Conservation (phyloP, 2,113 vertebrate genomes). For the Leptodactylus fuscus region DNA sequence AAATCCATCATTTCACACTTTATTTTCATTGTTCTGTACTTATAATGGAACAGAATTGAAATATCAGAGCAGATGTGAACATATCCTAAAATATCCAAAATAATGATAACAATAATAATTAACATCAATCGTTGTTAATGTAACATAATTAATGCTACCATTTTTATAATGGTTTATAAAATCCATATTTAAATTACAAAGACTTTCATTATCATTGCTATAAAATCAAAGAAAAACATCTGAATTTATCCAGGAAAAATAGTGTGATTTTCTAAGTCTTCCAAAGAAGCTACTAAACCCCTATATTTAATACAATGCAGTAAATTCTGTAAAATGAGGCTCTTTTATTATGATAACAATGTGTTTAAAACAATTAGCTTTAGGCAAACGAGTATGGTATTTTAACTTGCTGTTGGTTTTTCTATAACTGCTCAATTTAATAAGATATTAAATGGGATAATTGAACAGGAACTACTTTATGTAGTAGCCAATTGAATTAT, state of each 20-base stretch:
- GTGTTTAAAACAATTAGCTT: conserved; percentile 24
- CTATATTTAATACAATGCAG: not conserved
- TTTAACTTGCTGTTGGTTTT: conserved; percentile 23
- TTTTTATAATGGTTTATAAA: no score
- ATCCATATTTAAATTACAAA: not conserved
- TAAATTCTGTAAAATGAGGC: not conserved
- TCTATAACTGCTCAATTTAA: conserved; percentile 27
- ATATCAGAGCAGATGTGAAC: no score
- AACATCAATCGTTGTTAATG: no score
- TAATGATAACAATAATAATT: no score
- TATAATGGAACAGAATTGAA: no score
- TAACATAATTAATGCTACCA: no score
- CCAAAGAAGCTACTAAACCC: not conserved
- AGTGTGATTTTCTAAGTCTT: not conserved
- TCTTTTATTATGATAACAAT: not conserved
- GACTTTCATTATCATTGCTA: not conserved
- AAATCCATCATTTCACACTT: no score
- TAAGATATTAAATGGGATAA: conserved; percentile 15
- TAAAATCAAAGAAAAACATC: not conserved
- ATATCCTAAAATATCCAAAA: no score
- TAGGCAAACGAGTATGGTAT: conserved; percentile 7
- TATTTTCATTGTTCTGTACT: no score
- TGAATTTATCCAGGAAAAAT: not conserved
- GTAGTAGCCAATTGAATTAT: not conserved
- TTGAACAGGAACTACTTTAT: not conserved